Conservation (phyloP, 2,888 invertebrate genomes). For the Calliopum simillimum region DNA sequence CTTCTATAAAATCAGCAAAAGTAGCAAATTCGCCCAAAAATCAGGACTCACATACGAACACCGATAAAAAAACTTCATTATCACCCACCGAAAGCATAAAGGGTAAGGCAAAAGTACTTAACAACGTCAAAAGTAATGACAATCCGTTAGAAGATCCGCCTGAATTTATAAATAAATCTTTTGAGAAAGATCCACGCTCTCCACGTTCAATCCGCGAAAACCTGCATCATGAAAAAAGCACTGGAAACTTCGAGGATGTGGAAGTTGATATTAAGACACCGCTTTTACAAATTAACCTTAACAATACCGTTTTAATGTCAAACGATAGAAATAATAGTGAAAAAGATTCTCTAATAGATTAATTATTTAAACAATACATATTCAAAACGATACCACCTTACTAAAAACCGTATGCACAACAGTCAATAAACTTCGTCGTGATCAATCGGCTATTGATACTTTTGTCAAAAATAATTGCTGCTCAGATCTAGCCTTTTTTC, state of each 20-base stretch:
- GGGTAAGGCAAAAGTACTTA: background rate
- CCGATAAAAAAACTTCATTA: slow-evolving; percentile 1
- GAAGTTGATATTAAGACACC: slow-evolving; percentile 63
- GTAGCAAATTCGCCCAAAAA: background rate
- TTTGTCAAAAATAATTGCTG: background rate
- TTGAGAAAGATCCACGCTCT: background rate
- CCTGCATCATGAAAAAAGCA: slow-evolving; percentile 1
- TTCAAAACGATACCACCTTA: background rate
- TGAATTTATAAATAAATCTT: background rate
- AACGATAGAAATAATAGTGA: slow-evolving; percentile 8
- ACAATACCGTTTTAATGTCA: background rate
- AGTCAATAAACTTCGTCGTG: no score
- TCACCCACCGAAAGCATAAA: slow-evolving; percentile 11
- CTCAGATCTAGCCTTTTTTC: background rate
- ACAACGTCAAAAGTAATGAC: background rate
- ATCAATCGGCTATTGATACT: background rate
- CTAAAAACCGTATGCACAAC: no score
- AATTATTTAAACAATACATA: background rate
- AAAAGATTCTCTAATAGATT: slow-evolving; percentile 14
- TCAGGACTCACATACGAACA: background rate
- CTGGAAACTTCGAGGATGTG: slow-evolving; percentile 39
- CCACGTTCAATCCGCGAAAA: slow-evolving; percentile 1
- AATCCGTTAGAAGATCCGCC: background rate
- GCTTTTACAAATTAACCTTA: slow-evolving; percentile 53
- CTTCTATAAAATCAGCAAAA: background rate